Percentiles rank a stretch among this genome's conserved stretches.
Conservation (phyloP, 2,888 invertebrate species). For the Anthophora plumipes region DNA sequence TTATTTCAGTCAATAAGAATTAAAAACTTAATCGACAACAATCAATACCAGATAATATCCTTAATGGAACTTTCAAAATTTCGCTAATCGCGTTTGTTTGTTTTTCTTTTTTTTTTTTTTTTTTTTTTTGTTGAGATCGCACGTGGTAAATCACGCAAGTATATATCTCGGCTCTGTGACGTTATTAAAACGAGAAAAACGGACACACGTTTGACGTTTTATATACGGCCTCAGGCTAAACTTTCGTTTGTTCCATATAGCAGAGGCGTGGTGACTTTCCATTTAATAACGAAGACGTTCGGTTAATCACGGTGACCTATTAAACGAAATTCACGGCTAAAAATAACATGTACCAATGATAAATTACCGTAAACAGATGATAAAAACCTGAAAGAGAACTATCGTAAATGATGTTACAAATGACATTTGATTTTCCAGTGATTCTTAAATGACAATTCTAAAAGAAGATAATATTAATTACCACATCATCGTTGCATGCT, state of each 20-base stretch:
- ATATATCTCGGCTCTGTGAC: neutral
- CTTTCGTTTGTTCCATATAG: constrained; percentile 67
- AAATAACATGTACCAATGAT: too few relatives aligned
- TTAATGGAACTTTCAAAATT: too few relatives aligned
- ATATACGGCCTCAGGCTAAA: constrained; percentile 44
- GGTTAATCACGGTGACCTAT: constrained; percentile 10
- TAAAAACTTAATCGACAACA: too few relatives aligned
- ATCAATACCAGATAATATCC: too few relatives aligned
- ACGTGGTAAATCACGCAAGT: too few relatives aligned
- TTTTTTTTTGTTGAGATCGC: neutral
- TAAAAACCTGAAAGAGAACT: too few relatives aligned
- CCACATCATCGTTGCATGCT: neutral
- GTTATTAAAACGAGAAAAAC: neutral
- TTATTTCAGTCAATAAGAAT: too few relatives aligned
- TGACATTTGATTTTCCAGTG: too few relatives aligned
- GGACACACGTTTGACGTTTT: constrained; percentile 8
- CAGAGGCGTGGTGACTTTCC: constrained; percentile 64
- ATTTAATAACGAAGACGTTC: constrained; percentile 45
- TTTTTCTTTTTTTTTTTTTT: too few relatives aligned
- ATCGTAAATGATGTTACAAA: too few relatives aligned
- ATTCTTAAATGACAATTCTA: too few relatives aligned
- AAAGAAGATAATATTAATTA: neutral
- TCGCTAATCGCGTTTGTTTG: neutral
- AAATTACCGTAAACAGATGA: neutral
- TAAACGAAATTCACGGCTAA: constrained; percentile 11